Percentiles rank a stretch among this genome's conserved stretches.
phyloP scores from a whole-genome alignment of 2,888 invertebrate genomes.

The Argynnis bischoffii region DNA sequence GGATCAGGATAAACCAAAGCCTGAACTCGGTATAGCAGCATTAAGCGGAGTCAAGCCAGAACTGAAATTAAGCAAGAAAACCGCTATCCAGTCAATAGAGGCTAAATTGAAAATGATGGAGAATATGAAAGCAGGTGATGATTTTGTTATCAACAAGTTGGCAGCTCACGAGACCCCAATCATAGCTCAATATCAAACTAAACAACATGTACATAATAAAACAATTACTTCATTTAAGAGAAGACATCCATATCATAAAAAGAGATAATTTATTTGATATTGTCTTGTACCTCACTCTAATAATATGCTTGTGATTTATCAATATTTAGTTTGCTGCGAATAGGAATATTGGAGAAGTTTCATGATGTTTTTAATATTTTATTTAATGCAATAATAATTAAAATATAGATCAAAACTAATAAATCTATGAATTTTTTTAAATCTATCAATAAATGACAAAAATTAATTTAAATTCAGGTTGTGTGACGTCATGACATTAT shows the following conservation, averaged over 20 bases:
- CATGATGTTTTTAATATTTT: too few species aligned
- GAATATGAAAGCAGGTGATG: slow-evolving; percentile 85
- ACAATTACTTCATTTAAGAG: slow-evolving; percentile 64
- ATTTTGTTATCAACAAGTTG: slow-evolving; percentile 88
- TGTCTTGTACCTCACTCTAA: not conserved
- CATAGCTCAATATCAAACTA: slow-evolving; percentile 86
- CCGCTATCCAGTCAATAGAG: slow-evolving; percentile 93
- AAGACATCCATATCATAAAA: slow-evolving; percentile 76
- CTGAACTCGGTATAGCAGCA: slow-evolving; percentile 89
- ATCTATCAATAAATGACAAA: too few species aligned
- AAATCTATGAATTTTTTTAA: too few species aligned
- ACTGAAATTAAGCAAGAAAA: slow-evolving; percentile 87
- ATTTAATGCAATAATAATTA: too few species aligned
- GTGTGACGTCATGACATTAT: too few species aligned
- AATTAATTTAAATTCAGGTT: too few species aligned
- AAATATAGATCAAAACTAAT: too few species aligned
- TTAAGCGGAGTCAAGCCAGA: slow-evolving; percentile 85
- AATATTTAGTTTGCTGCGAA: not conserved
- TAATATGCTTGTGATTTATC: slow-evolving; percentile 2
- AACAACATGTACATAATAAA: slow-evolving; percentile 68
- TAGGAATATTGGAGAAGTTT: too few species aligned
- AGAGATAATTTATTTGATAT: slow-evolving; percentile 57
- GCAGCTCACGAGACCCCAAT: slow-evolving; percentile 85
- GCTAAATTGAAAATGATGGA: slow-evolving; percentile 93
- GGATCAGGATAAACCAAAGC: slow-evolving; percentile 88